A percentile compares a stretch with the other conserved stretches of the same genome.
phyloP scores from a whole-genome alignment of 2,113 vertebrate species.

The Boleophthalmus pectinirostris region DNA sequence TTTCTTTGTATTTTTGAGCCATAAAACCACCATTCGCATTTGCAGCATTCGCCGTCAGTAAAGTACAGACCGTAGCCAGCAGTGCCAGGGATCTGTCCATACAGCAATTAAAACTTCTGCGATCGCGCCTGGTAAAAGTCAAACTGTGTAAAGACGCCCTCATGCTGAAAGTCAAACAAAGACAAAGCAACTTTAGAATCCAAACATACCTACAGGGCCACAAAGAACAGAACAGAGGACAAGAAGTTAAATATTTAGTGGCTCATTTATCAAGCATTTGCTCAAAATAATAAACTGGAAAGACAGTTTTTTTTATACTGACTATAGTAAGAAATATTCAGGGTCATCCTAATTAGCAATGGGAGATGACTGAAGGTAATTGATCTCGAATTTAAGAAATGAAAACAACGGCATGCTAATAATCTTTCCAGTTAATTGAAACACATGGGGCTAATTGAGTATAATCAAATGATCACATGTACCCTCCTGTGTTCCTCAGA shows the following conservation, averaged over 20 bases:
- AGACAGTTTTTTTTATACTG: too few relatives aligned
- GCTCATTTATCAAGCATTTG: too few relatives aligned
- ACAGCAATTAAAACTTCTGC: neutral
- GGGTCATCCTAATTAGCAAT: too few relatives aligned
- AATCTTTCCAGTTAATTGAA: neutral
- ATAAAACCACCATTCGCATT: too few relatives aligned
- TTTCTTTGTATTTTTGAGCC: too few relatives aligned
- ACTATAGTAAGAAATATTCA: too few relatives aligned
- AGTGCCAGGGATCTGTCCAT: neutral
- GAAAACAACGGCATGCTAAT: neutral
- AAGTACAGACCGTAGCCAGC: neutral
- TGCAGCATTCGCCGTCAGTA: too few relatives aligned
- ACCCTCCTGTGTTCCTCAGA: neutral
- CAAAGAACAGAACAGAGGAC: neutral
- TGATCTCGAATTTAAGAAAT: neutral
- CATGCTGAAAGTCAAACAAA: slow-evolving; percentile 1
- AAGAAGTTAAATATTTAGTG: neutral
- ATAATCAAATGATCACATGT: neutral
- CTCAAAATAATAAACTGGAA: too few relatives aligned
- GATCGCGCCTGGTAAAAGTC: slow-evolving; percentile 4
- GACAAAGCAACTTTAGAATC: neutral
- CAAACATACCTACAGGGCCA: neutral
- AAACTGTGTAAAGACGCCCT: neutral
- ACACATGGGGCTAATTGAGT: neutral
- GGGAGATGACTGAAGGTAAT: neutral